Evolutionary conservation across 2,113 vertebrate genomes (phyloP), one percentile per base, ranked within the genome.

Genomic region (Neodon shergylaensis): DNA sequence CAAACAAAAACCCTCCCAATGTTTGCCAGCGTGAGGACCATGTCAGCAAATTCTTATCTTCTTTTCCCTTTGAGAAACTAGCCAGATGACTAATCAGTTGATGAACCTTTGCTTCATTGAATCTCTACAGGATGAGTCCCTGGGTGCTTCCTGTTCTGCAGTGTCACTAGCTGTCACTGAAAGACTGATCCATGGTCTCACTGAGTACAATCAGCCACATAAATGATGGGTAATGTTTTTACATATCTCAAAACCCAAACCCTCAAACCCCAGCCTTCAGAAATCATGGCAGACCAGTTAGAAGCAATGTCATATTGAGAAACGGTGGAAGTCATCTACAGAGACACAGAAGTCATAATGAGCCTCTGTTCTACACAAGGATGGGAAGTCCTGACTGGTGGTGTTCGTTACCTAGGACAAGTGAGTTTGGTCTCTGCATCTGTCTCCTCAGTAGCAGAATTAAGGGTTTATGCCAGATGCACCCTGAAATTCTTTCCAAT

Each of bases 1-100:
- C 74, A 72, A 61, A 77, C 84, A 66, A 58, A 58, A 58, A 74
- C 36, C 21, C 39, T 63, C 19, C 13, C 31, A 33, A 1, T 77
- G 68, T 52, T 89, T 83, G 72, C 49, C 26, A 63, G 42, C 33
- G 12, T 81, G 79, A 91, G 90, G 76, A 42, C 14, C 54, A 52
- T 90, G 16, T 91, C 42, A 54, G 74, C n/a, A 87, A 52, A 82
- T 33, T 26, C 79, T 91, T 91, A n/a, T 61, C 24, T 54, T 66
- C 85, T 42, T 94, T 91, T 76, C 39, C 47, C 47, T 93, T 92
- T 52, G 36, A 82, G 88, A 95, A 96, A 86, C 84, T 92, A 88
- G 88, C 24, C 66, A 94, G 72, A 88, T 94, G 10, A 47, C 74
- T 28, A 84, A 65, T 31, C 17, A 14, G n/a, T 70, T 31, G 39